Conservation (phyloP, 2,113 vertebrate species). For the Hemibagrus wyckioides region DNA sequence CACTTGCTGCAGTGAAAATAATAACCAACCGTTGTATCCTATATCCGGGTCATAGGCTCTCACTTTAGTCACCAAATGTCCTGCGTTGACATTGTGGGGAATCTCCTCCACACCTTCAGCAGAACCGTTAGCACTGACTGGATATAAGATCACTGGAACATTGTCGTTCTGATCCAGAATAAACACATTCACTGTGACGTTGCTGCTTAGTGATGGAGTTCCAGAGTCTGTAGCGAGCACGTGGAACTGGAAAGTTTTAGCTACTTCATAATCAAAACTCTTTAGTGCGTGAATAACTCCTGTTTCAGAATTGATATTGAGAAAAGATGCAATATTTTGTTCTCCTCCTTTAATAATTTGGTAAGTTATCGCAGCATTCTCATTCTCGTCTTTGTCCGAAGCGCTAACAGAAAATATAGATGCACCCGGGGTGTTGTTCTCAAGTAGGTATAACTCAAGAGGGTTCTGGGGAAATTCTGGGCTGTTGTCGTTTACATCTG, state of each 20-base stretch:
- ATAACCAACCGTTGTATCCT: constrained; percentile 62
- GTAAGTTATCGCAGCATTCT: constrained; percentile 65
- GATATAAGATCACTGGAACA: constrained; percentile 57
- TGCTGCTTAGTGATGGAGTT: constrained; percentile 53
- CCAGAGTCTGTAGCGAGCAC: constrained; percentile 58
- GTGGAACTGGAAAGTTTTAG: constrained; percentile 52
- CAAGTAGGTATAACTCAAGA: constrained; percentile 64
- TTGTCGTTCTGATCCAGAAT: constrained; percentile 67
- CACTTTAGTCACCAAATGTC: constrained; percentile 60
- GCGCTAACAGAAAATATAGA: constrained; percentile 63
- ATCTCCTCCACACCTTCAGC: constrained; percentile 55
- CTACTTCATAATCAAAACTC: constrained; percentile 60
- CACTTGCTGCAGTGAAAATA: constrained; percentile 58
- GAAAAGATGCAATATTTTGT: constrained; percentile 26
- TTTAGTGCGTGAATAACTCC: constrained; percentile 54
- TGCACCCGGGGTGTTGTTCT: constrained; percentile 65
- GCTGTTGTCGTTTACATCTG: constrained; percentile 70
- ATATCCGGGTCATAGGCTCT: constrained; percentile 63
- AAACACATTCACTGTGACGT: constrained; percentile 59
- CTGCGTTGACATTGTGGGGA: constrained; percentile 55
- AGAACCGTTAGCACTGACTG: constrained; percentile 53
- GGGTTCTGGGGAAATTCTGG: constrained; percentile 62
- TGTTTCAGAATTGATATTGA: constrained; percentile 64
- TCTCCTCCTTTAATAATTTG: constrained; percentile 55
- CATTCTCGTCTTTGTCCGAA: constrained; percentile 61